Evolutionary conservation across 1,140 invertebrate genomes (phyloP), one percentile per base, ranked within the genome.

Genomic region (Drosophila sp.): DNA sequence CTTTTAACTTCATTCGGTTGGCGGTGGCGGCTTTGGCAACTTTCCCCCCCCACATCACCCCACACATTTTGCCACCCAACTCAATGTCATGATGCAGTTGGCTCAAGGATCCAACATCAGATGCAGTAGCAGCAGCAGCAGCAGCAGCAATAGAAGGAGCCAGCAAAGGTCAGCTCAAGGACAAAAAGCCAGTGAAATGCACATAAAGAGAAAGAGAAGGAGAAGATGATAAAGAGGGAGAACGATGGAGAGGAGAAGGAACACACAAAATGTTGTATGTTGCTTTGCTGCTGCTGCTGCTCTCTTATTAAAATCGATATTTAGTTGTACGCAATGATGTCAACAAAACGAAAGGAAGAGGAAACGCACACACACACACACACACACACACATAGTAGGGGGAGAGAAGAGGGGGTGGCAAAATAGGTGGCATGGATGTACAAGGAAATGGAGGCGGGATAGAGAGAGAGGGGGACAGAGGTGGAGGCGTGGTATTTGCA

Each of bases 281-380:
- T 50, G 44, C 3, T 41, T 33, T 11, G 17, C 17, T 30, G 35
- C 35, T 38, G 30, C 2, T 85, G 69, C 73, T 70, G 69, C 77
- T 73, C 78, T 60, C 67, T 70, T 69, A 85, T 81, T 81, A 85
- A 86, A 85, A 85, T 86, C 81, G 74, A 85, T 85, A 86, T 81
- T 85, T 80, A 74, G 63, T 75, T 58, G 71, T 65, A 10, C 41
- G 71, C 66, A 64, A 66, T 30, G 66, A 69, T 81, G 76, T 76
- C 73, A 62, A 77, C 44, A 57, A 75, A 61, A 55, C 35, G 30
- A 4, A 44, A 8, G 7, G 17, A 10, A 29, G 7, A 30, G n/a
- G 17, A 50, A 50, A 50, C 44, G 23, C 44, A 50, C 44, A 50
- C n/a, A 50, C 6, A 50, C 23, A 50, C 23, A 44, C 41, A 27